Percentiles rank a stretch among this genome's conserved stretches.
Conservation (phyloP, 2,113 vertebrate species). For the Etheostoma spectabile region DNA sequence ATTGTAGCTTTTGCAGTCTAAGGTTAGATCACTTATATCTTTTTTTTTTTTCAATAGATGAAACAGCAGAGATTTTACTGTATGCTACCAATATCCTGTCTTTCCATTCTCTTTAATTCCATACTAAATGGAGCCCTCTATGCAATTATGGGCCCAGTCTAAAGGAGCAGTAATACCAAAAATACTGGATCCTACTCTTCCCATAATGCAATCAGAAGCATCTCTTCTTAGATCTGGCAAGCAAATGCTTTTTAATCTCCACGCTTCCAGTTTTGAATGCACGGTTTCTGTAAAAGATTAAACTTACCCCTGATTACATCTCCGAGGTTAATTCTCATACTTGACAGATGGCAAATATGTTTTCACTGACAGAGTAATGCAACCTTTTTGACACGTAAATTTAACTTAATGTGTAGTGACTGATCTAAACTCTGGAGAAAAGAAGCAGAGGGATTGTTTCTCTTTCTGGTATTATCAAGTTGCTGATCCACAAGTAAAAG, state of each 20-base stretch:
- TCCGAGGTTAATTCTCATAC: background rate
- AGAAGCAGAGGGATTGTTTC: constrained; percentile 3
- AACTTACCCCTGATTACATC: background rate
- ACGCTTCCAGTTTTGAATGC: background rate
- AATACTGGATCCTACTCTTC: background rate
- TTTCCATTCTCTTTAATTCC: constrained; percentile 23
- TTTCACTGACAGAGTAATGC: background rate
- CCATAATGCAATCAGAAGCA: background rate
- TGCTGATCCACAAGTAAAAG: constrained; percentile 5
- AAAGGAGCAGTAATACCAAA: constrained; percentile 5
- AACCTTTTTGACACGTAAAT: background rate
- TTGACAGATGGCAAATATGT: background rate
- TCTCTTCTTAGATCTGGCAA: background rate
- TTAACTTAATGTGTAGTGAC: background rate
- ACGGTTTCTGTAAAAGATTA: background rate
- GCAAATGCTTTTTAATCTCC: background rate
- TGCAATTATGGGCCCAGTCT: constrained; percentile 57
- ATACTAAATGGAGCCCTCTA: constrained; percentile 46
- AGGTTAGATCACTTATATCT: constrained; percentile 21
- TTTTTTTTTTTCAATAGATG: constrained; percentile 45
- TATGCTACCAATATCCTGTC: background rate
- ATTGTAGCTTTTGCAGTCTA: constrained; percentile 35
- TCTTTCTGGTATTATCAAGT: background rate
- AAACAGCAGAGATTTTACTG: constrained; percentile 14
- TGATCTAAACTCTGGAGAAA: background rate